Base-by-base conservation (phyloP, 2,113 vertebrate genomes). In the Athene cunicularia region DNA sequence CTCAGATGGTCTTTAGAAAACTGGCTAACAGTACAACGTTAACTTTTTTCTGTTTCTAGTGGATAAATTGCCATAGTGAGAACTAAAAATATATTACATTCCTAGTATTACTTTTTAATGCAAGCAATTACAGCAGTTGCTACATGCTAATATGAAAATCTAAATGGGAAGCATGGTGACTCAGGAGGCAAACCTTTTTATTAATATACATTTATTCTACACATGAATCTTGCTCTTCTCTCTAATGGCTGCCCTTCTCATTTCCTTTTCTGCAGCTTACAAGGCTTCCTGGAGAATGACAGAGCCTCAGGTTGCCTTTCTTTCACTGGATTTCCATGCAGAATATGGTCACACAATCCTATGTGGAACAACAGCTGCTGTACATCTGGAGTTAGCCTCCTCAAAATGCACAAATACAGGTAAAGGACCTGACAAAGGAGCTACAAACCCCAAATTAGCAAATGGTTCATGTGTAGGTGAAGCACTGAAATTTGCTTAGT, bases 141-240 rank as follows among this genome's bases (percentile, higher is more conserved):
- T 64, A 91, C 52, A 53, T 35, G 86, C 18, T 84, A 81, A 14
- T 76, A 79, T 58, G 28, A 76, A 93, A 85, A 92, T 93, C 60
- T 81, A 87, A 64, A 91, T 28, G 83, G 73, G 73, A 95, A 90
- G 68, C 72, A 66, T 3, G 1, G 88, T 72, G 92, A 88, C 60
- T 80, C 90, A 70, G 50, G n/a, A 94, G 56, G 39, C 28, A 97
- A 87, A 70, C 30, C 50, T 93, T 95, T 89, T 74, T 28, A 91
- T 75, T 92, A 93, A 71, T 11, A 92, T 64, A 37, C 43, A 86
- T 87, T 91, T 95, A 90, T 95, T 93, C 96, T 62, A 94, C 62
- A 75, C 64, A 64, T 49, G 76, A 43, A 89, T 90, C 80, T 71
- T 87, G 82, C 75, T 77, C 68, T 70, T 88, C 88, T 93, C 87